Conservation (phyloP, 2,113 vertebrate genomes). For the Gasterosteus aculeatus region DNA sequence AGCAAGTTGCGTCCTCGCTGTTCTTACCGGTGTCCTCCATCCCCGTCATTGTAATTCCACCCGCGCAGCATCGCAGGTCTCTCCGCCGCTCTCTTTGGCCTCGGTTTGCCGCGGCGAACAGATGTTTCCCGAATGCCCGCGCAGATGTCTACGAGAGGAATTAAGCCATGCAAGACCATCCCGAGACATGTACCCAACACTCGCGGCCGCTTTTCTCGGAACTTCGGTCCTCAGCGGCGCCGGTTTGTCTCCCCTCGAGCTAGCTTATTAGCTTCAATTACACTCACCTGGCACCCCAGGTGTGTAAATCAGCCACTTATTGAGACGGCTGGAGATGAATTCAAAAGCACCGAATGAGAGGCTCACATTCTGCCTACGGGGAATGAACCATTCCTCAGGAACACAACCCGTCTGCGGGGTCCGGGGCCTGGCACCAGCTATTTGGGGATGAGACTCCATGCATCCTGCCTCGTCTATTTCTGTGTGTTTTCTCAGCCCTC, state of each 20-base stretch:
- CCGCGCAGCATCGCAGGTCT: slow-evolving; percentile 1
- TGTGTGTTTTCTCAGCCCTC: background rate
- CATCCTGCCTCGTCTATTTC: background rate
- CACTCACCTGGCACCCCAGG: slow-evolving; percentile 57
- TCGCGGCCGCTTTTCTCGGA: slow-evolving; percentile 5
- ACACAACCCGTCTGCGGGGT: slow-evolving; percentile 29
- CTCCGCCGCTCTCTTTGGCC: slow-evolving; percentile 9
- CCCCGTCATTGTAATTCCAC: slow-evolving; percentile 24
- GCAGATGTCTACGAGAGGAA: slow-evolving; percentile 37
- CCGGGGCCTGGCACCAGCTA: slow-evolving; percentile 12
- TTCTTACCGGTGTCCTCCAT: slow-evolving; percentile 27
- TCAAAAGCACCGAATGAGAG: slow-evolving; percentile 24
- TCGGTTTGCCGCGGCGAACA: slow-evolving; percentile 30
- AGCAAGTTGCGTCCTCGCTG: background rate
- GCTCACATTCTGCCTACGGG: slow-evolving; percentile 7
- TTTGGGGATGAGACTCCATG: slow-evolving; percentile 20
- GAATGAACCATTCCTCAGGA: slow-evolving; percentile 20
- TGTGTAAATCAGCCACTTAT: slow-evolving; percentile 45
- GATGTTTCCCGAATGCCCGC: slow-evolving; percentile 41
- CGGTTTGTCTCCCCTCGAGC: slow-evolving; percentile 33
- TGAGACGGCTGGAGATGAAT: slow-evolving; percentile 15
- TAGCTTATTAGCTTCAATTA: slow-evolving; percentile 57
- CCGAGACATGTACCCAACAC: background rate
- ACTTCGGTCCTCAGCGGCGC: background rate
- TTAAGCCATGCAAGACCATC: slow-evolving; percentile 37